Base-by-base conservation (phyloP, 2,797 vertebrate genomes). In the Emys orbicularis region DNA sequence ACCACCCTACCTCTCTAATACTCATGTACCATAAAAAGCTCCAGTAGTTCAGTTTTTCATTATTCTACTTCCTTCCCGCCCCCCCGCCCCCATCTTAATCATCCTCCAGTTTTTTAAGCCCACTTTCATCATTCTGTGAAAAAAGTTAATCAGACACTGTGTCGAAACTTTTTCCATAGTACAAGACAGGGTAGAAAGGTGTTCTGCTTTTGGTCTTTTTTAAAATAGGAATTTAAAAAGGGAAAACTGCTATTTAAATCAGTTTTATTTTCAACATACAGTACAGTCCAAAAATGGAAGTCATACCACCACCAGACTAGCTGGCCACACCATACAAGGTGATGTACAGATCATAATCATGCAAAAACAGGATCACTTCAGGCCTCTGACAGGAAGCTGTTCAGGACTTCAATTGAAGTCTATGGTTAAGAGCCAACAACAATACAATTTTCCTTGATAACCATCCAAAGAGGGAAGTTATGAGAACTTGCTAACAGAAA, bases 241-340 rank as follows among this genome's bases (percentile, higher is more conserved):
- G 74, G 87, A 86, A 59, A 92, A 61, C 27, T 23, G 53, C 11
- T 37, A 81, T 21, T 41, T 81, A 53, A 88, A 56, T 61, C 52
- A 74, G 82, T 95, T 96, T 29, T 61, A 59, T 74, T 93, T 95
- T 89, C 87, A 54, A 56, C 89, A 95, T 83, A 49, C 68, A 88
- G 29, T 2, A 1, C 37, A 85, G 84, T 49, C 95, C 93, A 89
- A 84, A 91, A 95, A 92, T 10, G 87, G 89, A 87, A 81, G 23
- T 53, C 41, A 52, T 31, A 37, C 37, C 93, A 19, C 11, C 53
- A 18, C 47, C 44, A 34, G n/a, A 25, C n/a, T 1, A 11, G 47
- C 0, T 81, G 88, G n/a, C 44, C 72, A 52, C 13, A 89, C 57
- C 53, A 92, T 52, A 86, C 15, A 84, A 68, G 65, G 76, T 80